Evolutionary conservation across 1,140 invertebrate genomes (phyloP).

Genomic region (Neocloeon triangulifer): DNA sequence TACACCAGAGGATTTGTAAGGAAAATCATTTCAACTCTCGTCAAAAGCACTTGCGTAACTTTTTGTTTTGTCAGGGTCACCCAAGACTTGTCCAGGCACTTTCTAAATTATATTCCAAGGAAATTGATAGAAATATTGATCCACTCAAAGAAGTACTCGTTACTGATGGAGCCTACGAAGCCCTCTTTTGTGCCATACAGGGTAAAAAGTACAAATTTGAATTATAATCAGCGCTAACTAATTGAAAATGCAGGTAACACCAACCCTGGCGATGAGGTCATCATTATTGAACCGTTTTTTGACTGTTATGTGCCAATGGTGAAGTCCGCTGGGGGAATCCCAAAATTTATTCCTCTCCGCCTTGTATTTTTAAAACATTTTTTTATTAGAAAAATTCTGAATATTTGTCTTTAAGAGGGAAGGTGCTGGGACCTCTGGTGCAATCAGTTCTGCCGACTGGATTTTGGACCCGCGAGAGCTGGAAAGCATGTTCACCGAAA

Average conservation of each 20-base stretch:
- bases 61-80: slow-evolving; percentile 49
- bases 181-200: slow-evolving; percentile 59
- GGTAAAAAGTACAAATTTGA: too few relatives aligned
- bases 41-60: not conserved
- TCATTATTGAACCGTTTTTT: slow-evolving; percentile 96
- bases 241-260: too few relatives aligned
- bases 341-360: slow-evolving; percentile 70
- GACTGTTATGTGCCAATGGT: slow-evolving; percentile 97
- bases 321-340: slow-evolving; percentile 57
- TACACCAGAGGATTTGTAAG: slow-evolving; percentile 75
- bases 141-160: slow-evolving; percentile 67
- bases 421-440: slow-evolving; percentile 14
- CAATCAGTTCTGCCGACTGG: slow-evolving; percentile 61
- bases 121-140: slow-evolving; percentile 52
- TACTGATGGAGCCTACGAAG: slow-evolving; percentile 82
- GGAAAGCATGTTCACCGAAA: slow-evolving; percentile 55
- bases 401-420: slow-evolving; percentile 16
- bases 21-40: too few relatives aligned
- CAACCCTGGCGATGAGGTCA: slow-evolving; percentile 70
- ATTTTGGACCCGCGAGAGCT: slow-evolving; percentile 66
- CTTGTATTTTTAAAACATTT: slow-evolving; percentile 13
- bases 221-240: too few relatives aligned
- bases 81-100: slow-evolving; percentile 67
- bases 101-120: slow-evolving; percentile 59
- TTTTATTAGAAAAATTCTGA: slow-evolving; percentile 3